Percentiles rank a stretch among this genome's conserved stretches.
These are phyloP conservation scores for Galerucella calmariensis DNA, from an alignment of 2,888 invertebrate species.

Conservation along the genomic window DNA sequence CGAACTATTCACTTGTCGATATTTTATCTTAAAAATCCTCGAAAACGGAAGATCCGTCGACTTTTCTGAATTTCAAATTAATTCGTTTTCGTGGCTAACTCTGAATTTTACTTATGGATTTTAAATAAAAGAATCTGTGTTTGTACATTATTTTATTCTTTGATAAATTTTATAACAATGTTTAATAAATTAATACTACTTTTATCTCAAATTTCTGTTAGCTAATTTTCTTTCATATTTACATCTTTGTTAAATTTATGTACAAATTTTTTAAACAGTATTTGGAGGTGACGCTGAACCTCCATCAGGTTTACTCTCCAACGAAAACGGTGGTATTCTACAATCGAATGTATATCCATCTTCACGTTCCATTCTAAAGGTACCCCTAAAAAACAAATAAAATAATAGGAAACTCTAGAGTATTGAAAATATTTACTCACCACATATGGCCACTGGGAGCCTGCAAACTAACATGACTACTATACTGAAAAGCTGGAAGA, in stretches of 20 bases:
- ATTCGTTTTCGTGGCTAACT: too few species aligned
- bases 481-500: conserved; percentile 96
- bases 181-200: not conserved
- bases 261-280: conserved; percentile 47
- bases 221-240: conserved; percentile 2
- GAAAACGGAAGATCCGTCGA: too few species aligned
- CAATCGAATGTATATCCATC: conserved; percentile 98
- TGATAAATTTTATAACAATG: not conserved
- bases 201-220: not conserved
- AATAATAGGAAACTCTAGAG: too few species aligned
- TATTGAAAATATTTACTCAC: conserved; percentile 66
- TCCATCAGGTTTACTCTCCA: conserved; percentile 92
- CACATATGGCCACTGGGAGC: conserved; percentile 99
- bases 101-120: too few species aligned
- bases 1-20: too few species aligned
- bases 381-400: conserved; percentile 77
- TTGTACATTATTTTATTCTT: not conserved
- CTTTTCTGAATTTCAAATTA: too few species aligned
- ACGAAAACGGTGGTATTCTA: conserved; percentile 95
- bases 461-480: conserved; percentile 96
- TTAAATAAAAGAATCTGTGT: too few species aligned
- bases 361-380: conserved; percentile 96
- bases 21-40: too few species aligned
- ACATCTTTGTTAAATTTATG: conserved; percentile 20
- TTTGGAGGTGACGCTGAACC: conserved; percentile 62